These are phyloP conservation scores for Decapterus maruadsi DNA, from an alignment of 2,797 vertebrate species.

Conservation along the genomic window DNA sequence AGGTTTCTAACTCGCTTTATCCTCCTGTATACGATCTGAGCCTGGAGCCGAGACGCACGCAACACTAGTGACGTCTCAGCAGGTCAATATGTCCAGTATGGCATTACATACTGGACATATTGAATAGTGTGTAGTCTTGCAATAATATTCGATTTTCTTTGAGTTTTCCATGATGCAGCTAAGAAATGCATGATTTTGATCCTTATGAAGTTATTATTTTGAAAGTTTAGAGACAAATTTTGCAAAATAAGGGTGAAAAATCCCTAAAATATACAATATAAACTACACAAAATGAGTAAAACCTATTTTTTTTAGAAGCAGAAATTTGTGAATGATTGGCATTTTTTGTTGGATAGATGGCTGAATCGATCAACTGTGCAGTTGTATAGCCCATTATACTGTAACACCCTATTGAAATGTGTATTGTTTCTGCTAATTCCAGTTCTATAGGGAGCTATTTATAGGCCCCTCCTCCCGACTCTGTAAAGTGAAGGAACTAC, in stretches of 20 bases:
- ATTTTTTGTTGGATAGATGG: neutral
- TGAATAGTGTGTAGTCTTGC: neutral
- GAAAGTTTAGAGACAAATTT: neutral
- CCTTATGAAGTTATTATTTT: no score
- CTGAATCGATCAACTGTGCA: neutral
- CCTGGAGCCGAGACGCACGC: neutral
- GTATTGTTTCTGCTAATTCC: constrained; percentile 28
- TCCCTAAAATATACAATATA: neutral
- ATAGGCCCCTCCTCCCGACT: constrained; percentile 17
- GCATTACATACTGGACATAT: neutral
- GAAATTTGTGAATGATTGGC: neutral
- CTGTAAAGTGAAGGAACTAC: constrained; percentile 54
- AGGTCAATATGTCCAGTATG: neutral
- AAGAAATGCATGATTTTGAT: neutral
- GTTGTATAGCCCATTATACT: neutral
- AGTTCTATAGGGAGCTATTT: constrained; percentile 37
- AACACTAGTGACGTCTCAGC: no score
- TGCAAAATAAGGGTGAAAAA: no score
- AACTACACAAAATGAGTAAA: neutral
- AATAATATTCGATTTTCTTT: neutral
- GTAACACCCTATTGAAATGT: neutral
- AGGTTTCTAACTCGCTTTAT: neutral
- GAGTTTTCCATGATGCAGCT: neutral
- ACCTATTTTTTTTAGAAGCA: neutral
- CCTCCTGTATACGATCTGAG: neutral